Evolutionary conservation across 92 coral and sea anemone species (phyloP).

Genomic region (Chrysogorgia sp.): DNA sequence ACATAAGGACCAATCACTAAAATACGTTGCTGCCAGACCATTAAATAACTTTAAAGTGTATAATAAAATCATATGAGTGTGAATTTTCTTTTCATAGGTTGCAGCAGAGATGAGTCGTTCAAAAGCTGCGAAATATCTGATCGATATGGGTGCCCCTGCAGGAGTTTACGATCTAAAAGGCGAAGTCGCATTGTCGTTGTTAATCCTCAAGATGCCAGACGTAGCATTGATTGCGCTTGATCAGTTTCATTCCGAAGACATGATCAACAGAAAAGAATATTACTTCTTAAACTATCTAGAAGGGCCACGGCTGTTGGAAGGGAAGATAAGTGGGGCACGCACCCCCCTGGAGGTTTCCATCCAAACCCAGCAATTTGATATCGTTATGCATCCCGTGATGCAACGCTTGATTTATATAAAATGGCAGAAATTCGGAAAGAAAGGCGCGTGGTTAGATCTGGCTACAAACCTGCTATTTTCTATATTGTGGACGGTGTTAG

Average conservation of each 20-base stretch:
- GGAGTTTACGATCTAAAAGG: slow-evolving; percentile 89
- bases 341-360: slow-evolving; percentile 85
- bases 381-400: slow-evolving; percentile 75
- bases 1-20: too few relatives aligned
- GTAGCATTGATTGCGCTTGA: slow-evolving; percentile 80
- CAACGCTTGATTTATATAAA: slow-evolving; percentile 70
- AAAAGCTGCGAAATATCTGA: slow-evolving; percentile 80
- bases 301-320: slow-evolving; percentile 49
- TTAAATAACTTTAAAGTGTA: too few relatives aligned
- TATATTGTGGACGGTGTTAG: slow-evolving; percentile 62
- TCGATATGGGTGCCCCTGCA: slow-evolving; percentile 89
- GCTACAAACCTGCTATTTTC: slow-evolving; percentile 60
- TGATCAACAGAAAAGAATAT: slow-evolving; percentile 67
- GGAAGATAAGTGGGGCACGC: slow-evolving; percentile 87
- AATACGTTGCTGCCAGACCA: too few relatives aligned
- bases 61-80: too few relatives aligned
- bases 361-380: slow-evolving; percentile 66
- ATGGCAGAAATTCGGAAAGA: slow-evolving; percentile 62
- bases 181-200: slow-evolving; percentile 82
- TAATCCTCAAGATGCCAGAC: slow-evolving; percentile 96
- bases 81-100: slow-evolving; percentile 53
- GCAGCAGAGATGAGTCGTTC: slow-evolving; percentile 98
- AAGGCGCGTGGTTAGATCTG: slow-evolving; percentile 60
- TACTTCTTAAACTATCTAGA: slow-evolving; percentile 73
- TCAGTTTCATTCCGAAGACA: slow-evolving; percentile 73